A percentile compares a stretch with the other conserved stretches of the same genome.
Conservation (phyloP, 2,888 invertebrate species). For the Gnatocerus cornutus region DNA sequence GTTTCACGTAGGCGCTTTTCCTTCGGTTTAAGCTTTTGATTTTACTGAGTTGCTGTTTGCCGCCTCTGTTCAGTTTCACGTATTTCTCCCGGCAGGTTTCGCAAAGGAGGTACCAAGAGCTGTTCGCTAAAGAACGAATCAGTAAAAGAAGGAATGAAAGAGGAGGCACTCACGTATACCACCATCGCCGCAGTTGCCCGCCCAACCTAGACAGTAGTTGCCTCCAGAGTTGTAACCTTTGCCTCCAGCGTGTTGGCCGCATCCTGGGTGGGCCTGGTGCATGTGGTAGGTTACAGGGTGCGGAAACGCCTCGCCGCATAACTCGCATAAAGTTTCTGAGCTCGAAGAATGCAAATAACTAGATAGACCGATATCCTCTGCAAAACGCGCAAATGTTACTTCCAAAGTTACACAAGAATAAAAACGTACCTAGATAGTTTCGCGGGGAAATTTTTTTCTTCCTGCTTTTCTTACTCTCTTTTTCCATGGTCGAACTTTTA, state of each 20-base stretch:
- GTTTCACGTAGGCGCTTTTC: slow-evolving; percentile 59
- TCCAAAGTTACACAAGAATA: too few relatives aligned
- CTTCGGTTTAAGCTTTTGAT: slow-evolving; percentile 64
- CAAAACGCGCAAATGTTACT: slow-evolving; percentile 32
- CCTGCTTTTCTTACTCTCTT: slow-evolving; percentile 73
- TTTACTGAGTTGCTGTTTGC: slow-evolving; percentile 60
- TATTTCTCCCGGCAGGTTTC: slow-evolving; percentile 90
- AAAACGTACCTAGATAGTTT: slow-evolving; percentile 65
- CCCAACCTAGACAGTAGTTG: slow-evolving; percentile 90
- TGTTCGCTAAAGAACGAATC: slow-evolving; percentile 71
- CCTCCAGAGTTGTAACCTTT: slow-evolving; percentile 96
- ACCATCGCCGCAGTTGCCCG: slow-evolving; percentile 91
- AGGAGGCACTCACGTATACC: slow-evolving; percentile 76
- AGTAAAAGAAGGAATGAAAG: too few relatives aligned
- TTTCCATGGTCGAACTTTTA: slow-evolving; percentile 68
- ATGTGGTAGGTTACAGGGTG: slow-evolving; percentile 94
- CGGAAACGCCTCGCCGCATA: slow-evolving; percentile 86
- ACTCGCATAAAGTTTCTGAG: slow-evolving; percentile 79
- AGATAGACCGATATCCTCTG: slow-evolving; percentile 66
- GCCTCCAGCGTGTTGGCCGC: slow-evolving; percentile 88
- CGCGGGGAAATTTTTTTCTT: slow-evolving; percentile 75
- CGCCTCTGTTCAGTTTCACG: slow-evolving; percentile 70
- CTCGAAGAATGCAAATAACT: slow-evolving; percentile 62
- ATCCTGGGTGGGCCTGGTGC: slow-evolving; percentile 92
- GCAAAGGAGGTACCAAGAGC: slow-evolving; percentile 95